phyloP scores from a whole-genome alignment of 2,797 vertebrate genomes.

The Coregonus sp. region DNA sequence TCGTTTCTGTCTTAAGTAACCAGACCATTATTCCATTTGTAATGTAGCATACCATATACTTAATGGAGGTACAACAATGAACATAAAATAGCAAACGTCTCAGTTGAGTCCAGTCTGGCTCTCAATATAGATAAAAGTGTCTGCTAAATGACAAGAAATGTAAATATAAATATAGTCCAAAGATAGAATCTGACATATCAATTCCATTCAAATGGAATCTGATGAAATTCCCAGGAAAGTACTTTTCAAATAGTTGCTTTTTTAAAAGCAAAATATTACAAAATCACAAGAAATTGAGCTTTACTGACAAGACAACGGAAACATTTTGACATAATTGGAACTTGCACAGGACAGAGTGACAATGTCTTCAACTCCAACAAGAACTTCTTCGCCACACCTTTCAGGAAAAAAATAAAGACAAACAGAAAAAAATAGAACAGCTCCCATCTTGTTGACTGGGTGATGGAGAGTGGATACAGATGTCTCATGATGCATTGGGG shows the following conservation, averaged over 20 bases:
- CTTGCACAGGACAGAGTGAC: background rate
- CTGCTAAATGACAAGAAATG: too few relatives aligned
- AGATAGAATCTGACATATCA: background rate
- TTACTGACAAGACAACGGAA: background rate
- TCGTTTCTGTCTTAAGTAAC: too few relatives aligned
- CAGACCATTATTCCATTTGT: too few relatives aligned
- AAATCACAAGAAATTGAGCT: background rate
- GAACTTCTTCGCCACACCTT: background rate
- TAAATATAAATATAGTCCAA: background rate
- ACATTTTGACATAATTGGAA: background rate
- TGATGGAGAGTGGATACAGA: constrained; percentile 64
- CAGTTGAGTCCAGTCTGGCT: too few relatives aligned
- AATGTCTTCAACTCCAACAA: background rate
- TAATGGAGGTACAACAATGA: too few relatives aligned
- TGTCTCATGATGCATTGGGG: constrained; percentile 63
- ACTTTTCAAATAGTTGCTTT: background rate
- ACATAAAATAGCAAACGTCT: too few relatives aligned
- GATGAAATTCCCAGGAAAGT: background rate
- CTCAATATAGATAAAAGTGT: too few relatives aligned
- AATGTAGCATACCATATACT: too few relatives aligned
- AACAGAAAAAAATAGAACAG: background rate
- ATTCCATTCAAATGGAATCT: background rate
- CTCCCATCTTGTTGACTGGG: constrained; percentile 8
- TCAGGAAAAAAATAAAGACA: background rate
- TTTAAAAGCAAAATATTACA: background rate